These are phyloP conservation scores for Iguana delicatissima DNA, from an alignment of 2,797 vertebrate genomes.

Conservation along the genomic window DNA sequence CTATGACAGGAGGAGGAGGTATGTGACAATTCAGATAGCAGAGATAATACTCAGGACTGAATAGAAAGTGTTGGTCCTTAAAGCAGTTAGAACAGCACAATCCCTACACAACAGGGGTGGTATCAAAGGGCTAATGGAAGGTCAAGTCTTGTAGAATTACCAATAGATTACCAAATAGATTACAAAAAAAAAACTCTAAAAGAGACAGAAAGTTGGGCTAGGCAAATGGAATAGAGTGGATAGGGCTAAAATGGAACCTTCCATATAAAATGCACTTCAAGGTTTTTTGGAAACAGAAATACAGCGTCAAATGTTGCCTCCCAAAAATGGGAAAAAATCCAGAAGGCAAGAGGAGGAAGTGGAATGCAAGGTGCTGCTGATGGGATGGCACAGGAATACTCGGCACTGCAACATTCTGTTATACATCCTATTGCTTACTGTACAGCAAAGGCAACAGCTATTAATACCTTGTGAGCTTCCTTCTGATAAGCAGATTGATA, in stretches of 20 bases:
- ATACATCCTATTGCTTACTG: not conserved
- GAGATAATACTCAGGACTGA: not conserved
- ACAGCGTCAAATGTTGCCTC: not conserved
- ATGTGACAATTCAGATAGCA: too few species aligned
- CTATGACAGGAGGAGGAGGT: too few species aligned
- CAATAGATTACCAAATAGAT: too few species aligned
- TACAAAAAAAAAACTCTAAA: too few species aligned
- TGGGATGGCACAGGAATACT: not conserved
- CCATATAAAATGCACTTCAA: not conserved
- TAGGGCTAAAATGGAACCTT: not conserved
- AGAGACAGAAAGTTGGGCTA: not conserved
- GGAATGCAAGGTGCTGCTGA: not conserved
- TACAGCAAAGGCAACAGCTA: conserved; percentile 50
- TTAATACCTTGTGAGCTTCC: conserved; percentile 87
- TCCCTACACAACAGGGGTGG: not conserved
- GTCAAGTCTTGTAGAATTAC: not conserved
- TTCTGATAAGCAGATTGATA: conserved; percentile 93
- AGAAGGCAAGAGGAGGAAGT: not conserved
- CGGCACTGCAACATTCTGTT: not conserved
- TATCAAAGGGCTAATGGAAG: not conserved
- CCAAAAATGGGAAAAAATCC: not conserved
- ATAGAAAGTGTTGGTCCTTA: not conserved
- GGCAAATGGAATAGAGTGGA: not conserved
- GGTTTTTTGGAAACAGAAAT: not conserved
- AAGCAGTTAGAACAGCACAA: not conserved